Percentiles rank a stretch among this genome's conserved stretches.
phyloP scores from a whole-genome alignment of 2,888 invertebrate species.

The Pemphredon lugubris region DNA sequence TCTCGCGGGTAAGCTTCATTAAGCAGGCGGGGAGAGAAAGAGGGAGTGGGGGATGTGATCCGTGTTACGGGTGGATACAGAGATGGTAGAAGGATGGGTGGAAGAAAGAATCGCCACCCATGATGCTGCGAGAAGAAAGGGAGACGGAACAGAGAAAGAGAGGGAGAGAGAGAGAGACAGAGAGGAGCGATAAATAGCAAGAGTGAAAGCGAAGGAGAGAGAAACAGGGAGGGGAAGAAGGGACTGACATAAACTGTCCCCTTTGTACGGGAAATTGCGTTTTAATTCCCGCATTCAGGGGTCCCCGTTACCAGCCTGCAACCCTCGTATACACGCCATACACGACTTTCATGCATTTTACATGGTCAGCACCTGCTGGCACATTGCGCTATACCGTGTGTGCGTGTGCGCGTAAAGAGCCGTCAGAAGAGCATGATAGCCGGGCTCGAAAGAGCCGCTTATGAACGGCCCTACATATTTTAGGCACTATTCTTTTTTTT shows the following conservation, averaged over 20 bases:
- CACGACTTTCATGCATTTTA: constrained; percentile 76
- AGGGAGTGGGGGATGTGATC: too few relatives aligned
- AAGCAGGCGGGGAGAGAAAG: constrained; percentile 75
- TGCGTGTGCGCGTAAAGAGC: too few relatives aligned
- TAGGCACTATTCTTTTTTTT: too few relatives aligned
- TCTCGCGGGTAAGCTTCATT: constrained; percentile 77
- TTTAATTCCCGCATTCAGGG: constrained; percentile 80
- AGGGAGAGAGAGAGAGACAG: constrained; percentile 4
- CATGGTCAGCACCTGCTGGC: constrained; percentile 70
- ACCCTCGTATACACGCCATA: constrained; percentile 68
- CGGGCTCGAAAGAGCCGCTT: constrained; percentile 49
- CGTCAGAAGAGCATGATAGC: constrained; percentile 29
- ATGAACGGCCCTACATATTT: constrained; percentile 47
- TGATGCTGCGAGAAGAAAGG: constrained; percentile 2
- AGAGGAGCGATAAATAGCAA: not conserved
- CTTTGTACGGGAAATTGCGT: constrained; percentile 80
- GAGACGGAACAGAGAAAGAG: constrained; percentile 33
- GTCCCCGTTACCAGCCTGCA: constrained; percentile 67
- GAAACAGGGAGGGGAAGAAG: constrained; percentile 43
- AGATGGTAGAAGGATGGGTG: not conserved
- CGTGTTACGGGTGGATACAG: constrained; percentile 38
- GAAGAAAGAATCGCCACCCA: constrained; percentile 10
- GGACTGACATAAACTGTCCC: constrained; percentile 78
- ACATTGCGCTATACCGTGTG: constrained; percentile 53
- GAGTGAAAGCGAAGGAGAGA: constrained; percentile 35